Conservation (phyloP, 2,797 vertebrate genomes). For the Falco biarmicus region DNA sequence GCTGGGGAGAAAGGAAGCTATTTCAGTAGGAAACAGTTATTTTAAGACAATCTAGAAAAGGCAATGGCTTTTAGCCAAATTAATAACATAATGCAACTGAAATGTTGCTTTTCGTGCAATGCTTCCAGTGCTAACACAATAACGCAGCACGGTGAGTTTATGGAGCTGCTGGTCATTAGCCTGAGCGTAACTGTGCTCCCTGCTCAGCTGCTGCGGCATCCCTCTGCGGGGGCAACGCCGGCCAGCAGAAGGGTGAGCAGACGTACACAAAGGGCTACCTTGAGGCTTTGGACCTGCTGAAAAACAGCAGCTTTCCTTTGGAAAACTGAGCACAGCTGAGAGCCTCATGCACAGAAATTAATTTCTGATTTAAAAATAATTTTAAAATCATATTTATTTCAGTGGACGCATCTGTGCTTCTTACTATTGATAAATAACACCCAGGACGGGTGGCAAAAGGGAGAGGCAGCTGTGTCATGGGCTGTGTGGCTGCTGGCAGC, state of each 20-base stretch:
- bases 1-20: background rate
- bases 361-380: background rate
- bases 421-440: background rate
- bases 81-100: constrained; percentile 30
- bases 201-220: background rate
- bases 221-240: background rate
- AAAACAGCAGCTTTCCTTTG: background rate
- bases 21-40: constrained; percentile 21
- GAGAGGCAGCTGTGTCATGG: background rate
- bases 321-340: background rate
- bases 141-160: background rate
- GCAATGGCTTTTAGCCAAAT: constrained; percentile 12
- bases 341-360: background rate
- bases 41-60: constrained; percentile 17
- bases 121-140: background rate
- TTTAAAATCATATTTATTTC: background rate
- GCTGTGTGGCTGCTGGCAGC: background rate
- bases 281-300: background rate
- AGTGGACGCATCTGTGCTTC: background rate
- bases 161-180: background rate
- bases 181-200: background rate
- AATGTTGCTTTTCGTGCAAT: background rate
- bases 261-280: background rate
- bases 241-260: background rate
- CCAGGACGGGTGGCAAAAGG: background rate